phyloP scores from a whole-genome alignment of 2,113 vertebrate genomes.

The Gymnogyps californianus region DNA sequence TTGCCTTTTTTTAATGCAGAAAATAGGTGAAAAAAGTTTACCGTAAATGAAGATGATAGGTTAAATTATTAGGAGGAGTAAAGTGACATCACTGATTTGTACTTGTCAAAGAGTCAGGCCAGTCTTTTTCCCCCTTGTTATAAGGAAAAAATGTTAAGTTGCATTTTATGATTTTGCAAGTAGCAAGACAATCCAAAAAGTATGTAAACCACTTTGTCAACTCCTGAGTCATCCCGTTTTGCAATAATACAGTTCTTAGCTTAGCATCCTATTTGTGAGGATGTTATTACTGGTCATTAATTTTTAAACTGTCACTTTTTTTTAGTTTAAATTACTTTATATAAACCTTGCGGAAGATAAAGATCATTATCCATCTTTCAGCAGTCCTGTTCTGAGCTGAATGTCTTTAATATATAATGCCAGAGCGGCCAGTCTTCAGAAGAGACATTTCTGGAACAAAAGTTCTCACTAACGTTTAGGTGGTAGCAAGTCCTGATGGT shows the following conservation, averaged over 20 bases:
- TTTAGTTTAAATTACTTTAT: conserved; percentile 30
- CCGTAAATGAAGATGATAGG: background rate
- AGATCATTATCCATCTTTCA: conserved; percentile 21
- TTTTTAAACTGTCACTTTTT: conserved; percentile 52
- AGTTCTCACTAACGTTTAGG: background rate
- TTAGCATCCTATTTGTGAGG: background rate
- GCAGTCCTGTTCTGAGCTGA: background rate
- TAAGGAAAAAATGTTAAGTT: background rate
- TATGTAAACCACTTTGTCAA: background rate
- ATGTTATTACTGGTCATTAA: conserved; percentile 54
- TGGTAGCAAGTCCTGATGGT: background rate
- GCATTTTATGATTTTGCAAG: background rate
- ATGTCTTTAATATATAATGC: background rate
- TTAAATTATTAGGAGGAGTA: background rate
- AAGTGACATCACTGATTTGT: background rate
- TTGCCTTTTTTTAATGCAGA: background rate
- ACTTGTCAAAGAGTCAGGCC: background rate
- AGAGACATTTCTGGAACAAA: background rate
- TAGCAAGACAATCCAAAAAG: background rate
- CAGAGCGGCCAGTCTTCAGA: background rate
- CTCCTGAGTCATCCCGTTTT: conserved; percentile 33
- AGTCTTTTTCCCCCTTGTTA: background rate
- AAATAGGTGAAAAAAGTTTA: background rate
- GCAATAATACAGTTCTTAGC: conserved; percentile 2
- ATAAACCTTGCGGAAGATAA: background rate